Evolutionary conservation across 1,140 invertebrate genomes (phyloP).

Genomic region (Caerostris extrusa): DNA sequence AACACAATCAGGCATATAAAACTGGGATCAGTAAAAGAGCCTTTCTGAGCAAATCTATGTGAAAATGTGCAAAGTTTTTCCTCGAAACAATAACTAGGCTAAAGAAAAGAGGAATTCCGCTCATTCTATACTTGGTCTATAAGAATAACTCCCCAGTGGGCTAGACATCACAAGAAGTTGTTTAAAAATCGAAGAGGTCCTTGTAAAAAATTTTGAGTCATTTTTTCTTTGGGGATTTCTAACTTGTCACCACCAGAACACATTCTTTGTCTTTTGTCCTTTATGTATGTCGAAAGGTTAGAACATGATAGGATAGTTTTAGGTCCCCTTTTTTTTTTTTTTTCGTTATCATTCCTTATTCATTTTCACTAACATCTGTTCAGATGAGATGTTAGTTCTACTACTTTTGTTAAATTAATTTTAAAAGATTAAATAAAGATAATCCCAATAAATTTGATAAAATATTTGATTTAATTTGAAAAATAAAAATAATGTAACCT

Average conservation of each 20-base stretch:
- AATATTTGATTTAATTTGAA: neutral
- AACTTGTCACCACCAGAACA: slow-evolving; percentile 37
- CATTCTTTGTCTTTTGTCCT: slow-evolving; percentile 17
- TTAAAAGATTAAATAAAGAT: neutral
- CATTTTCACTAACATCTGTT: slow-evolving; percentile 21
- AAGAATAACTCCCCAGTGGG: slow-evolving; percentile 36
- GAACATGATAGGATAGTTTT: slow-evolving; percentile 15
- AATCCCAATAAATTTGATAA: neutral
- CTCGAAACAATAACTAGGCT: slow-evolving; percentile 10
- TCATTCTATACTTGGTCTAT: slow-evolving; percentile 8
- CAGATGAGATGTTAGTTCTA: neutral
- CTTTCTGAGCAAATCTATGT: neutral
- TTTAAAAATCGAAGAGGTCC: slow-evolving; percentile 56
- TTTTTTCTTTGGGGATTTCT: slow-evolving; percentile 8
- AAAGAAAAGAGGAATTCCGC: slow-evolving; percentile 11
- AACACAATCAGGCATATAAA: no score
- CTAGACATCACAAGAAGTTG: slow-evolving; percentile 56
- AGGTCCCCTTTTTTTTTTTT: neutral
- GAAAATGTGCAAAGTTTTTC: slow-evolving; percentile 45
- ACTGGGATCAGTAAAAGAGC: no score
- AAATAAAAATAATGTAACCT: no score
- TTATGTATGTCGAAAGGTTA: neutral
- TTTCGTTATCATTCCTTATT: neutral
- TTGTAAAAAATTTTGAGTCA: slow-evolving; percentile 39
- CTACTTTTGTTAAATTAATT: neutral